These are phyloP conservation scores for Sipha maydis DNA, from an alignment of 2,888 invertebrate species.

Conservation along the genomic window DNA sequence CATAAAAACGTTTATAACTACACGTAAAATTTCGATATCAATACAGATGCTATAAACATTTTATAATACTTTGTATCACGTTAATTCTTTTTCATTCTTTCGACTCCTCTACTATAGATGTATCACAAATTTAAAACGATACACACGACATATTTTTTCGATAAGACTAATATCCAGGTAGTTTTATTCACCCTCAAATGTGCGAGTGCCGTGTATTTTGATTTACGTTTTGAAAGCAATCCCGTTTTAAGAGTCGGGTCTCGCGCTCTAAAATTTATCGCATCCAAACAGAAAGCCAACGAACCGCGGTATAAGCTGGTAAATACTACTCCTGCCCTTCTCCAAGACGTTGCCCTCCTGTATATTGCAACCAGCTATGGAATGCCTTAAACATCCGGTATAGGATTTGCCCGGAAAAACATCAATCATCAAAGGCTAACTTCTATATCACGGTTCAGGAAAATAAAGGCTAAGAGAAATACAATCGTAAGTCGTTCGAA, in stretches of 20 bases:
- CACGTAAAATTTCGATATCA: neutral
- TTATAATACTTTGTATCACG: neutral
- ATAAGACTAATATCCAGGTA: constrained; percentile 46
- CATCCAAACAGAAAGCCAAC: constrained; percentile 56
- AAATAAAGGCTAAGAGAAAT: constrained; percentile 57
- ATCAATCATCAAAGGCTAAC: constrained; percentile 61
- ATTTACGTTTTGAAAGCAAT: constrained; percentile 61
- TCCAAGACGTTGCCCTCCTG: neutral
- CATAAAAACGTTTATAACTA: neutral
- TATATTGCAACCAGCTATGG: constrained; percentile 33
- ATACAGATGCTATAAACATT: neutral
- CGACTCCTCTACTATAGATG: neutral
- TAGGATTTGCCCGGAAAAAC: constrained; percentile 54
- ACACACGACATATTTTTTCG: constrained; percentile 7
- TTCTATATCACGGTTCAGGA: constrained; percentile 53
- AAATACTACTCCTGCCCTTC: constrained; percentile 30
- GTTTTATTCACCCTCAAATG: constrained; percentile 22
- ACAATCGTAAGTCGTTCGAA: constrained; percentile 61
- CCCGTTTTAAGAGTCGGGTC: constrained; percentile 58
- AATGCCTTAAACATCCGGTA: constrained; percentile 57
- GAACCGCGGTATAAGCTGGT: constrained; percentile 58
- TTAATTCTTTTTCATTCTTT: neutral
- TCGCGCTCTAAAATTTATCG: constrained; percentile 55
- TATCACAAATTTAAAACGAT: constrained; percentile 9
- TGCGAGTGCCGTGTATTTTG: constrained; percentile 38